Evolutionary conservation across 2,797 vertebrate species (phyloP).

Genomic region (Tenualosa ilisha): DNA sequence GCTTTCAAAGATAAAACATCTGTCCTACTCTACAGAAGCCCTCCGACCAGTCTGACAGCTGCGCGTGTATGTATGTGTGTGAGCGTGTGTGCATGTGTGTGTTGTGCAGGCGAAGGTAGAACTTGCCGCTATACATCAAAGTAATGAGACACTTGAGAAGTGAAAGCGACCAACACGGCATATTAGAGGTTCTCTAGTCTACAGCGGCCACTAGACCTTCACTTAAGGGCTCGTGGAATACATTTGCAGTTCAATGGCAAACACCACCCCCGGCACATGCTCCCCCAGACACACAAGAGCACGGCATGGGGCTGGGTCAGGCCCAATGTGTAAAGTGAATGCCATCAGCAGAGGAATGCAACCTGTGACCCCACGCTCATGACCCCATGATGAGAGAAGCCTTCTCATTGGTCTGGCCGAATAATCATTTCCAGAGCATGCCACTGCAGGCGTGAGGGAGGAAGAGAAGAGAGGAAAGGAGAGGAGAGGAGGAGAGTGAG

Average conservation of each 20-base stretch:
- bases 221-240: not conserved
- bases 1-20: constrained; percentile 42
- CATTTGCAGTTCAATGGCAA: constrained; percentile 19
- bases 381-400: constrained; percentile 55
- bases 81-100: constrained; percentile 13
- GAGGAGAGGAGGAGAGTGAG: constrained; percentile 37
- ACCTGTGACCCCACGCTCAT: constrained; percentile 64
- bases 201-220: not conserved
- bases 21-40: constrained; percentile 41
- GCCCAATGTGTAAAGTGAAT: constrained; percentile 52
- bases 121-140: not conserved
- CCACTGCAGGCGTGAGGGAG: constrained; percentile 32
- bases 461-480: constrained; percentile 10
- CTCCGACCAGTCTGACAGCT: constrained; percentile 41
- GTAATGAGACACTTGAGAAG: not conserved
- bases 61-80: constrained; percentile 3
- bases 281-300: constrained; percentile 22
- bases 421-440: constrained; percentile 51
- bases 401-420: constrained; percentile 43
- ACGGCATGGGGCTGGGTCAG: constrained; percentile 32
- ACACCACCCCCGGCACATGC: constrained; percentile 40
- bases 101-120: not conserved
- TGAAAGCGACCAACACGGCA: not conserved
- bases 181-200: not conserved
- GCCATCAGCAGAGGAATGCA: constrained; percentile 71